Evolutionary conservation across 2,113 vertebrate genomes (phyloP), one percentile per base, ranked within the genome.

Genomic region (Muscicapa adusta): DNA sequence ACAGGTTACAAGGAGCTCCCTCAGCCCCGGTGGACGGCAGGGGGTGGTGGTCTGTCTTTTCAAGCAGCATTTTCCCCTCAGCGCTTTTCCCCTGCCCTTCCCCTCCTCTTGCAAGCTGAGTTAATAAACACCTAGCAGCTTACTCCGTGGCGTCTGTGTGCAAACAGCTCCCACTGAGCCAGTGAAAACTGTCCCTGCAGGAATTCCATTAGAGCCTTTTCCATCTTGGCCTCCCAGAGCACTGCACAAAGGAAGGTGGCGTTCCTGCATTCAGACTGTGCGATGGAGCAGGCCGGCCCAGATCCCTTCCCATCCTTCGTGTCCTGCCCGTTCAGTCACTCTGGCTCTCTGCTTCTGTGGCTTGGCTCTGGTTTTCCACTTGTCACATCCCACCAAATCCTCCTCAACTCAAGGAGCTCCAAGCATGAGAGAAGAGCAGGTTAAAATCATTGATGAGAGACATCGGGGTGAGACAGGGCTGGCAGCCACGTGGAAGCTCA

Each of bases 91-190:
- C 42, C 13, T 87, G 67, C 38, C 33, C 36, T 89, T 90, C 60
- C 54, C 60, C 71, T 94, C 82, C 61, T 91, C 86, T 89, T 56
- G 57, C 75, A 88, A 62, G 26, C 67, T 54, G 74, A 91, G 87
- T 96, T 95, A 96, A 95, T 91, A 94, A 96, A 91, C 88, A 94
- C 89, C 91, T 89, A 92, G 34, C 58, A 72, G 79, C 74, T 89
- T 72, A 53, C 47, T 94, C 71, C 22, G 14, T 18, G 65, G 78
- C 5, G 10, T 91, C 78, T 96, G 91, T 91, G 85, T 96, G 91
- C 88, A 95, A 95, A 96, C 78, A 96, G 85, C 74, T 94, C 89
- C 78, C 82, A 96, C 56, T 45, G 82, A 96, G 94, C 67, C 78
- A 77, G 51, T 26, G 82, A 88, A 89, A 88, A 91, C 86, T 88